Evolutionary conservation across 2,113 vertebrate species (phyloP), one percentile per base, ranked within the genome.

Genomic region (Sturnus vulgaris): DNA sequence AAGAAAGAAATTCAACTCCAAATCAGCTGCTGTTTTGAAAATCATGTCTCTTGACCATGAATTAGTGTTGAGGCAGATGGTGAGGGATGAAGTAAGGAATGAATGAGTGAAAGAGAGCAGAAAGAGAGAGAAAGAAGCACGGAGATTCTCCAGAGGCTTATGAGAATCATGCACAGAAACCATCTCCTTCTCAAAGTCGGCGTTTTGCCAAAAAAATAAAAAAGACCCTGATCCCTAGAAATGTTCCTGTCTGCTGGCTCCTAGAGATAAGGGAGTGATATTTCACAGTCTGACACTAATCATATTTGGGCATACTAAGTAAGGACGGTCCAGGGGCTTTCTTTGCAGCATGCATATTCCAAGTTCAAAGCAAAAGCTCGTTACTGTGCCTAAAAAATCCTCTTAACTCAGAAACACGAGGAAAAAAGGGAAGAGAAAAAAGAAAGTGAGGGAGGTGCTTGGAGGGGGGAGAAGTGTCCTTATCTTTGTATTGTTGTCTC

Each of bases 261-360:
- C 96, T 63, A 40, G 93, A 96, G 98, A 99, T 99, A 99, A 99
- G 98, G 93, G 47, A 96, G 95, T 49, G 96, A 98, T 98, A 98
- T 98, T 98, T 99, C 98, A 97, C 98, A 98, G 97, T 91, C 96
- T 97, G 97, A 97, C 97, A 97, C 97, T 98, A 98, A 98, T 98
- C 98, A 97, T 97, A 97, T 98, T 98, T 97, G 97, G 97, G 97
- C 96, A 96, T 97, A 97, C 98, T 98, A 98, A 98, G 94, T 97
- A 92, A 95, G 95, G 95, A 97, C 52, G 82, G 95, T 96, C 96
- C 96, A 97, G 96, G 96, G 79, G 92, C 96, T 97, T 95, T 98
- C 92, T 98, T 95, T 91, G 87, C 93, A 88, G 85, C 88, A 85
- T 88, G 95, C 91, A 95, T 97, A 97, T 98, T 98, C 97, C 94